phyloP scores from a whole-genome alignment of 1,140 invertebrate species.

The Brachionus calyciflorus region DNA sequence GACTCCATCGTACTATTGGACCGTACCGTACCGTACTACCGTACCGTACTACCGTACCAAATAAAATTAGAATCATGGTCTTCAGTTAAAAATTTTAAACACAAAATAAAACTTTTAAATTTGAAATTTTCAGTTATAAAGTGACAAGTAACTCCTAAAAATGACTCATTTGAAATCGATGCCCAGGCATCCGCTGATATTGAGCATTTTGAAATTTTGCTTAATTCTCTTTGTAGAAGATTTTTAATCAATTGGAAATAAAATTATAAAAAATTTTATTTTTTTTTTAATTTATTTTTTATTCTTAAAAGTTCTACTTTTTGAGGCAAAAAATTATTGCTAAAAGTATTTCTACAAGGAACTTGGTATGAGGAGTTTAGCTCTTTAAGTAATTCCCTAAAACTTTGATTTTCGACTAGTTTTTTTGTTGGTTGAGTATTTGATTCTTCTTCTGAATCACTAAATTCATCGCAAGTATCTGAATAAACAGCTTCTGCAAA shows the following conservation, averaged over 20 bases:
- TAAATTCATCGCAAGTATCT: too few species aligned
- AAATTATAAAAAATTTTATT: neutral
- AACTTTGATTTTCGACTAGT: neutral
- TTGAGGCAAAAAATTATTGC: neutral
- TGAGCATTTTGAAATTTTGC: neutral
- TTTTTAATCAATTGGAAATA: neutral
- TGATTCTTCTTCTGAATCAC: too few species aligned
- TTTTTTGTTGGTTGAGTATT: too few species aligned
- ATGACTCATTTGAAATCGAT: slow-evolving; percentile 19
- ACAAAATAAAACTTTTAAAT: slow-evolving; percentile 20
- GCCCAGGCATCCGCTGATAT: neutral
- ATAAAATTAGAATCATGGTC: slow-evolving; percentile 12
- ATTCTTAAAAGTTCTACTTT: too few species aligned
- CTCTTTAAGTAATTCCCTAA: slow-evolving; percentile 14
- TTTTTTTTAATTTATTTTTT: neutral
- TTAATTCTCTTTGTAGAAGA: neutral
- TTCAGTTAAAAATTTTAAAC: slow-evolving; percentile 20
- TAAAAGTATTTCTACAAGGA: slow-evolving; percentile 2
- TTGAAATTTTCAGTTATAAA: slow-evolving; percentile 10
- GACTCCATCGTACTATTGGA: too few species aligned
- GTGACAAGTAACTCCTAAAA: slow-evolving; percentile 14
- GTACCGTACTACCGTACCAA: too few species aligned
- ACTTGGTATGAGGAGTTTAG: neutral
- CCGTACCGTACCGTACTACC: too few species aligned
- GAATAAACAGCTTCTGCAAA: too few species aligned